Evolutionary conservation across 2,888 invertebrate genomes (phyloP), one percentile per base, ranked within the genome.

Genomic region (Protophormia terraenovae): DNA sequence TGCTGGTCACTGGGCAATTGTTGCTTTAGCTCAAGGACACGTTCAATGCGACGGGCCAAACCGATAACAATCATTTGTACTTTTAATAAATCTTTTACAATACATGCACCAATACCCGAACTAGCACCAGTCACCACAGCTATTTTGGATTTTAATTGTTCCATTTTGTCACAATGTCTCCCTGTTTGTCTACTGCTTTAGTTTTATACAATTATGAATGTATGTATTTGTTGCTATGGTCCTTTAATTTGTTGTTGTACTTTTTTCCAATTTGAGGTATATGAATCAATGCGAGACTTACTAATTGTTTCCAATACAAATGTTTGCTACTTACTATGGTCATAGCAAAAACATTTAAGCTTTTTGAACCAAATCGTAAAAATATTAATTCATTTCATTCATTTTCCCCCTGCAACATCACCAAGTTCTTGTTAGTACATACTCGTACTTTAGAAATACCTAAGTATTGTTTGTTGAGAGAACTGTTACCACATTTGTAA

Each of bases 101-200:
- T 92, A 3, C 92, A 93, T 8, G 93, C 93, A 12, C 94, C 95
- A 72, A 95, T 95, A 6, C 95, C 95, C 0, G 93, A 92, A 90
- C 94, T 95, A 12, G 94, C 94, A 16, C 95, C 95, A 2, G 95
- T 95, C 79, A 95, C 94, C 47, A 95, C 93, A 0, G 94, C 95
- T 0, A 94, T 93, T 88, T 94, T 87, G 35, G 76, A 77, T 78
- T 94, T 55, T 93, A 94, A 3, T 87, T 87, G 94, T 94, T 95
- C 58, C 94, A 93, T 87, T n/a, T n/a, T n/a, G n/a, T n/a, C n/a
- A 41, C 45, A n/a, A n/a, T n/a, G n/a, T n/a, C n/a, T n/a, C n/a
- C n/a, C n/a, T n/a, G n/a, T n/a, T n/a, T 83, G 41, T 66, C 45
- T 10, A 12, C 55, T 27, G 32, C 27, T 55, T 27, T 19, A 38